Conservation (phyloP, 2,888 invertebrate species). For the Stenodema calcarata region DNA sequence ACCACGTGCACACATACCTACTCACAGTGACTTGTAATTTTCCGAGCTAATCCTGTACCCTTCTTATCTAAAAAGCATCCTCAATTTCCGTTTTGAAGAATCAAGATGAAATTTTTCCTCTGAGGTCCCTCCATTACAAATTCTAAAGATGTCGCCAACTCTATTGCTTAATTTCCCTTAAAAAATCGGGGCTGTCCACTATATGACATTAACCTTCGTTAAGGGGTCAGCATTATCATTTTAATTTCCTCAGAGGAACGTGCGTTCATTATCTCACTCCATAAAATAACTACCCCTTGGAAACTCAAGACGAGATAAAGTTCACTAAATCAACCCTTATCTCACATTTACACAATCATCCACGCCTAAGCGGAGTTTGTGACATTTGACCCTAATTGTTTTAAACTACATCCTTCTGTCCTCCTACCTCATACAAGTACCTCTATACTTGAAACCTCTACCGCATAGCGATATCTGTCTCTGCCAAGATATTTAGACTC, state of each 20-base stretch:
- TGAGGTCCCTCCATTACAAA: neutral
- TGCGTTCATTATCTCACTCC: constrained; percentile 42
- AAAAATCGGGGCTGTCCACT: neutral
- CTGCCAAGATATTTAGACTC: too few relatives aligned
- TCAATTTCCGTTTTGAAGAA: too few relatives aligned
- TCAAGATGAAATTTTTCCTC: too few relatives aligned
- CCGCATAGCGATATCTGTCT: too few relatives aligned
- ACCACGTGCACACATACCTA: too few relatives aligned
- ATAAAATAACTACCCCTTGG: constrained; percentile 28
- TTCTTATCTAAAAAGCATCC: too few relatives aligned
- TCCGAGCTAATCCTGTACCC: too few relatives aligned
- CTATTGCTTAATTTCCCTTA: neutral
- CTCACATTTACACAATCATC: constrained; percentile 16
- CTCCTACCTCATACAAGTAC: neutral
- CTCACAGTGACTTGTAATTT: too few relatives aligned
- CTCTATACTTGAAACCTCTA: too few relatives aligned
- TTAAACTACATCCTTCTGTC: neutral
- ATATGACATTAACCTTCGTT: neutral
- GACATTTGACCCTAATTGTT: constrained; percentile 8
- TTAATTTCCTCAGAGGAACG: constrained; percentile 40
- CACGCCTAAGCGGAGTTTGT: neutral
- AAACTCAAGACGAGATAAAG: constrained; percentile 18
- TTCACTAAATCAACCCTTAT: constrained; percentile 32
- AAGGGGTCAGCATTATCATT: constrained; percentile 19
- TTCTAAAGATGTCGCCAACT: neutral